These are phyloP conservation scores for Oreortyx pictus DNA, from an alignment of 2,797 vertebrate genomes.

Conservation along the genomic window DNA sequence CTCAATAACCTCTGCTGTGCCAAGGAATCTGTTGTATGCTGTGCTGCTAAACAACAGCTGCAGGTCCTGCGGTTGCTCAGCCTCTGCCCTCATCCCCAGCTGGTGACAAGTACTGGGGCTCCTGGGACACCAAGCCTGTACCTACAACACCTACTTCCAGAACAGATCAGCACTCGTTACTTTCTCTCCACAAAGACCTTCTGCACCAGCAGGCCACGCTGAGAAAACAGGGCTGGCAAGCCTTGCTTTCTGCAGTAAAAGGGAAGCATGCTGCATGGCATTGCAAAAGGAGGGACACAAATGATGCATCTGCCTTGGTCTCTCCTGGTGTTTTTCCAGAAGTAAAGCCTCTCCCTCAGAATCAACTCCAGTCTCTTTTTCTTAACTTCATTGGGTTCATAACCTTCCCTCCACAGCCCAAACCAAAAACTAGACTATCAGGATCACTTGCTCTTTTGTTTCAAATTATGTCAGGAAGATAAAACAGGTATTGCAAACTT, in stretches of 20 bases:
- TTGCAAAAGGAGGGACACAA: background rate
- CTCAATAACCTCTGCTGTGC: background rate
- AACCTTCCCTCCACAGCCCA: background rate
- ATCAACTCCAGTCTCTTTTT: background rate
- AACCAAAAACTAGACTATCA: accelerated
- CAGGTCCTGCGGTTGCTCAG: background rate
- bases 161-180: background rate
- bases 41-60: background rate
- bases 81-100: background rate
- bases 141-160: background rate
- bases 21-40: constrained; percentile 17
- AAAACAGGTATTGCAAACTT: background rate
- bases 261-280: background rate
- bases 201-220: background rate
- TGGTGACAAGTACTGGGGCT: background rate
- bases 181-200: background rate
- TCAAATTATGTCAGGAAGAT: background rate
- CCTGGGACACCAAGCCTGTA: background rate
- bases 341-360: background rate
- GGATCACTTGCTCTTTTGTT: background rate
- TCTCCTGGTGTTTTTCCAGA: background rate
- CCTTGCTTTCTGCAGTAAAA: background rate
- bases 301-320: background rate
- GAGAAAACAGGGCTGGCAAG: background rate
- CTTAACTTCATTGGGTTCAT: background rate